These are phyloP conservation scores for Ophion slaviceki DNA, from an alignment of 2,888 invertebrate species.

Conservation along the genomic window DNA sequence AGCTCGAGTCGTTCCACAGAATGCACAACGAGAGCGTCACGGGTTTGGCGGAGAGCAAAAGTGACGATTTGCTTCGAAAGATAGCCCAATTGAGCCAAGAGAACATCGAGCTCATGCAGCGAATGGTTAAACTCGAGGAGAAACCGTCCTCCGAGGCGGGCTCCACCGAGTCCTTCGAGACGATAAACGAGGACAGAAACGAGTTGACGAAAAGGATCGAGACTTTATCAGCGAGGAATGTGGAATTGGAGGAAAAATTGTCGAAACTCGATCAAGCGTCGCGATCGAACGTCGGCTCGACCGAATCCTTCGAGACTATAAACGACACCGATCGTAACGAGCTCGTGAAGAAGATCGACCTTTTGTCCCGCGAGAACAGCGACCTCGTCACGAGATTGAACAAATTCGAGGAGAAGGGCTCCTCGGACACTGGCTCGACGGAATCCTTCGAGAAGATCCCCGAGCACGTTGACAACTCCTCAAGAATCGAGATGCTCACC, in stretches of 20 bases:
- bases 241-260: slow-evolving; percentile 76
- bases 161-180: slow-evolving; percentile 81
- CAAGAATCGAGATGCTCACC: slow-evolving; percentile 76
- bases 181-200: slow-evolving; percentile 74
- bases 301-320: slow-evolving; percentile 81
- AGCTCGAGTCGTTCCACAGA: slow-evolving; percentile 85
- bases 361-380: slow-evolving; percentile 77
- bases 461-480: slow-evolving; percentile 72
- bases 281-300: slow-evolving; percentile 80
- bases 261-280: slow-evolving; percentile 74
- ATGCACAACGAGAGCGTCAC: slow-evolving; percentile 84
- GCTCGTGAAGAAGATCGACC: slow-evolving; percentile 77
- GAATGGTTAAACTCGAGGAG: slow-evolving; percentile 78
- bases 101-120: slow-evolving; percentile 87
- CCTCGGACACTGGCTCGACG: slow-evolving; percentile 80
- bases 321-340: slow-evolving; percentile 76
- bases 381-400: slow-evolving; percentile 76
- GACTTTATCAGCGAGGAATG: slow-evolving; percentile 76
- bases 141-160: slow-evolving; percentile 80
- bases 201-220: slow-evolving; percentile 75
- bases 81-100: slow-evolving; percentile 87
- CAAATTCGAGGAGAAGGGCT: slow-evolving; percentile 80
- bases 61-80: slow-evolving; percentile 85
- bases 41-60: slow-evolving; percentile 83
- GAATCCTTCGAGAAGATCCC: slow-evolving; percentile 82